These are phyloP conservation scores for Drosophila lacertosa DNA, from an alignment of 1,140 invertebrate genomes.

Conservation along the genomic window DNA sequence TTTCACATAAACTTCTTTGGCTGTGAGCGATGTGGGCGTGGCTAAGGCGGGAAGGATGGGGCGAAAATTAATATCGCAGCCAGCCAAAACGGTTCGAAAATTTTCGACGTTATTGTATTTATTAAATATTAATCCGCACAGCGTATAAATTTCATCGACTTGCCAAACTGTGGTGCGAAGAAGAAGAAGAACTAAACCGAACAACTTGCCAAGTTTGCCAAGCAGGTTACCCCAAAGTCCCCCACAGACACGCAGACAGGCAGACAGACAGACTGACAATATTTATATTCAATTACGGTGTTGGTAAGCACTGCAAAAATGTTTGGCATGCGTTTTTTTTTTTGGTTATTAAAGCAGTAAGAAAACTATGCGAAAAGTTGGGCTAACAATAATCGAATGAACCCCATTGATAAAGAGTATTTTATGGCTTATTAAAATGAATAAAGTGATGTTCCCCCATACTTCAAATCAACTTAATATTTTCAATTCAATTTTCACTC, in stretches of 20 bases:
- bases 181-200: conserved; percentile 36
- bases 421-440: too few relatives aligned
- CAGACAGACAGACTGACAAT: conserved; percentile 45
- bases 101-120: conserved; percentile 60
- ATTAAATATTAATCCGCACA: conserved; percentile 62
- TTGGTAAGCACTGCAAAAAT: conserved; percentile 38
- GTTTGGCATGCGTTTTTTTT: conserved; percentile 26
- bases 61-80: conserved; percentile 42
- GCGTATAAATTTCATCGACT: conserved; percentile 61
- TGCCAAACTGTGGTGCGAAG: conserved; percentile 52
- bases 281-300: conserved; percentile 63
- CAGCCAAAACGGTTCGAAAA: conserved; percentile 47
- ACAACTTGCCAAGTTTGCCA: conserved; percentile 43
- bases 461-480: too few relatives aligned
- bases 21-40: conserved; percentile 14
- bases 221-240: too few relatives aligned
- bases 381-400: not conserved
- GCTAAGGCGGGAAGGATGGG: not conserved
- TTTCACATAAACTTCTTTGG: conserved; percentile 64
- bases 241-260: too few relatives aligned
- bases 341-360: not conserved
- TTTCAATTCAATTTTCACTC: too few relatives aligned
- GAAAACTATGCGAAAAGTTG: not conserved
- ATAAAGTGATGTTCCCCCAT: too few relatives aligned
- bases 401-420: too few relatives aligned